Evolutionary conservation across 1,140 invertebrate genomes (phyloP).

Genomic region (Colletes gigas): DNA sequence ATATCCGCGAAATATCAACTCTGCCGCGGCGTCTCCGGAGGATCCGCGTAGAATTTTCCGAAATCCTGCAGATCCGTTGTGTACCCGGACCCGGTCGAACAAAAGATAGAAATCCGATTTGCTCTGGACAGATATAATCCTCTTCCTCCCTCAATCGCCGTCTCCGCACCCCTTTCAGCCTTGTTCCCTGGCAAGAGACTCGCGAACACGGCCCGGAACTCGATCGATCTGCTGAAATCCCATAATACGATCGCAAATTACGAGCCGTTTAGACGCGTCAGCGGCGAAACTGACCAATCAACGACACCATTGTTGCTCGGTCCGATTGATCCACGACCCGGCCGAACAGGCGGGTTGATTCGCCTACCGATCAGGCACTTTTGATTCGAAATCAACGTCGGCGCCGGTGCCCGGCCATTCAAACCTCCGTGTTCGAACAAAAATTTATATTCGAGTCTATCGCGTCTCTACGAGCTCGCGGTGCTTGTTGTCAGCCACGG

Average conservation of each 20-base stretch:
- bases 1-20: constrained; percentile 1
- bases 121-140: constrained; percentile 61
- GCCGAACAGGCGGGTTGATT: constrained; percentile 54
- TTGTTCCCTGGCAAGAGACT: constrained; percentile 5
- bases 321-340: constrained; percentile 40
- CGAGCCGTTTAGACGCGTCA: constrained; percentile 64
- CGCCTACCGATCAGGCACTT: constrained; percentile 25
- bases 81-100: background rate
- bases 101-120: constrained; percentile 63
- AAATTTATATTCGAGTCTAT: constrained; percentile 4
- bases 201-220: constrained; percentile 9
- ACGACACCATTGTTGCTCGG: constrained; percentile 67
- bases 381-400: constrained; percentile 47
- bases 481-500: background rate
- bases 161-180: too few species aligned
- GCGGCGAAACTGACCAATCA: constrained; percentile 73
- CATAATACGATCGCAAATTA: constrained; percentile 72
- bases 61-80: constrained; percentile 46
- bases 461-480: background rate
- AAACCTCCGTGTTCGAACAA: background rate
- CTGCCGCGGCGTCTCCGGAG: constrained; percentile 31
- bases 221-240: constrained; percentile 39
- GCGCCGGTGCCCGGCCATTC: constrained; percentile 1
- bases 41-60: constrained; percentile 48
- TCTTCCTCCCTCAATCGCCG: background rate